Base-by-base conservation (phyloP, 23 tunicate species). In the Ascidia mentula region DNA sequence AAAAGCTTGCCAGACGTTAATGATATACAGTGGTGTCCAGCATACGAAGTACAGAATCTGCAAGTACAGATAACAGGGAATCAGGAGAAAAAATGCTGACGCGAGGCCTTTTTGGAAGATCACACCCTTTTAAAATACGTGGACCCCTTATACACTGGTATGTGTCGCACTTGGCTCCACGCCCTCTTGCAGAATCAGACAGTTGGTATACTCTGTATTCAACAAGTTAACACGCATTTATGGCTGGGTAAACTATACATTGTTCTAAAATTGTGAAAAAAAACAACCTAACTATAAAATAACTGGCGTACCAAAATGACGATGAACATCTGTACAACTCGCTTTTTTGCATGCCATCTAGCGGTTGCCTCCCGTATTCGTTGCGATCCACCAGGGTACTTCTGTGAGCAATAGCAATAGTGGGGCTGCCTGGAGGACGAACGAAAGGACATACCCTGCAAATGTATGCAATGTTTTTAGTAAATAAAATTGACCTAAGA, bases 1-100 rank as follows among this genome's bases (percentile, higher is more conserved):
- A 60, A 82, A 86, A 7, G 89, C 97, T 82, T 74, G 86, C 97
- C 97, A 91, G 22, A 86, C 77, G 72, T 91, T 91, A 28, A 82
- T 85, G 33, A 82, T 40, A 69, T 33, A 91, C 46, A 91, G 65
- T 17, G 97, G 97, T 39, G 97, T 79, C 97, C 97, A 91, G 72
- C 85, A 86, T 2, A 91, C 36, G 38, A 91, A 91, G 60, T 77
- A 91, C 13, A 91, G 42, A 77, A 91, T 69, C 97, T 91, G 71
- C 18, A 53, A 53, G 13, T 53, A 53, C 22, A 53, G 65, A n/a
- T n/a, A n/a, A n/a, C n/a, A n/a, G n/a, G n/a, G n/a, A n/a, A n/a
- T n/a, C n/a, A n/a, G n/a, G n/a, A n/a, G n/a, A n/a, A n/a, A n/a
- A n/a, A n/a, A n/a, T n/a, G n/a, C n/a, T n/a, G n/a, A n/a, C n/a